Evolutionary conservation across 2,888 invertebrate species (phyloP).

Genomic region (Brenthis daphne): DNA sequence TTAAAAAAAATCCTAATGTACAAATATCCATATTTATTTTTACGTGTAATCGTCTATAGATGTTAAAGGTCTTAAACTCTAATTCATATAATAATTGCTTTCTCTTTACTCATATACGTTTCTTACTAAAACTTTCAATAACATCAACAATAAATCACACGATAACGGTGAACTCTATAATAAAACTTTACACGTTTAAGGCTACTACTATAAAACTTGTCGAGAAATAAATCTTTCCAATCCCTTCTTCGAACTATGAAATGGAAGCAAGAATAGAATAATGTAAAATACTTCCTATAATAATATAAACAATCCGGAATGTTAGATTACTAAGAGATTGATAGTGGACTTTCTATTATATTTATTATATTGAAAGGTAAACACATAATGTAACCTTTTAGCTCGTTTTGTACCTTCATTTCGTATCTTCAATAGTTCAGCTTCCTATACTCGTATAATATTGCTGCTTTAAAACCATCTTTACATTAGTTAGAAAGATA

Average conservation of each 20-base stretch:
- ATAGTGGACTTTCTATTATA: slow-evolving; percentile 28
- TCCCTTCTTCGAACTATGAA: slow-evolving; percentile 34
- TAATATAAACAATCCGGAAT: slow-evolving; percentile 27
- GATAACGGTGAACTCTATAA: slow-evolving; percentile 30
- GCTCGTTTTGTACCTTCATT: neutral
- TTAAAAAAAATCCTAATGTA: too few relatives aligned
- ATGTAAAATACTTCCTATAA: slow-evolving; percentile 28
- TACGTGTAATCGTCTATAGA: neutral
- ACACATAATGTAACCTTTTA: slow-evolving; percentile 4
- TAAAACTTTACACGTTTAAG: slow-evolving; percentile 37
- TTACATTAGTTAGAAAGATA: too few relatives aligned
- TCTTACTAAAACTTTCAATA: slow-evolving; percentile 10
- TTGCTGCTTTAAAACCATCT: neutral
- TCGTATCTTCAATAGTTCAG: too few relatives aligned
- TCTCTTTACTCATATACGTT: neutral
- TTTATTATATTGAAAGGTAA: slow-evolving; percentile 27
- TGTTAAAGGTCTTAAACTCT: too few relatives aligned
- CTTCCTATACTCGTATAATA: too few relatives aligned
- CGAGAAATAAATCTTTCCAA: slow-evolving; percentile 37
- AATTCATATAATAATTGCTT: too few relatives aligned
- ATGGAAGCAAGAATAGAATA: slow-evolving; percentile 37
- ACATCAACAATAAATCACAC: slow-evolving; percentile 23
- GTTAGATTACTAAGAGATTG: slow-evolving; percentile 32
- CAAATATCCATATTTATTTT: neutral
- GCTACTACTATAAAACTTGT: slow-evolving; percentile 37